These are phyloP conservation scores for Euwallacea fornicatus DNA, from an alignment of 1,140 invertebrate species.

Conservation along the genomic window DNA sequence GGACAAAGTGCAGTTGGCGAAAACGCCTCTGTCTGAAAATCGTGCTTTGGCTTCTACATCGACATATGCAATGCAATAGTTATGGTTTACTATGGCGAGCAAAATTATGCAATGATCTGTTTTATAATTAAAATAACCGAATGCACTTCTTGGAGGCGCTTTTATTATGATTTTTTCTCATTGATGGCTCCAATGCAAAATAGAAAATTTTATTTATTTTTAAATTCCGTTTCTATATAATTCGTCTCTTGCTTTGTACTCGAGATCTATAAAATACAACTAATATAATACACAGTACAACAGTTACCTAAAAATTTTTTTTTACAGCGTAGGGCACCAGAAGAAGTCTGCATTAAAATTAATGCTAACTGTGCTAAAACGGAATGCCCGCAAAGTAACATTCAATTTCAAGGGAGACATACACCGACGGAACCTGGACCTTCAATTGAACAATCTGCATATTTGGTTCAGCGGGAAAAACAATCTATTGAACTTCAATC, in stretches of 20 bases:
- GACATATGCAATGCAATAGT: slow-evolving; percentile 5
- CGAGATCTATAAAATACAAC: background rate
- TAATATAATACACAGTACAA: background rate
- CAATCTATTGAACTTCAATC: background rate
- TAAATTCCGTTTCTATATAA: slow-evolving; percentile 36
- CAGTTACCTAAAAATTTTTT: background rate
- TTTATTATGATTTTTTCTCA: slow-evolving; percentile 12
- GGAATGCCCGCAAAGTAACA: background rate
- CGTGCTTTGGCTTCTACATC: slow-evolving; percentile 21
- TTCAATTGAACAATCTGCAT: background rate
- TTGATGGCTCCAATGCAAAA: slow-evolving; percentile 40
- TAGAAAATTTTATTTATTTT: slow-evolving; percentile 6
- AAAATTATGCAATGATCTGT: background rate
- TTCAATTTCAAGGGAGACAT: background rate
- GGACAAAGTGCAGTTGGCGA: slow-evolving; percentile 2
- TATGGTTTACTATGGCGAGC: slow-evolving; percentile 1
- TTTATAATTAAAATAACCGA: slow-evolving; percentile 13
- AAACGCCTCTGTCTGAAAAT: slow-evolving; percentile 19
- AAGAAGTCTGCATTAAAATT: too few relatives aligned
- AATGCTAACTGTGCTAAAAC: too few relatives aligned
- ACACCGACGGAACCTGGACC: slow-evolving; percentile 1
- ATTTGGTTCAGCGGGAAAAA: background rate
- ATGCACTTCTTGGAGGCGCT: slow-evolving; percentile 11
- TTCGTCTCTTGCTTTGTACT: slow-evolving; percentile 26
- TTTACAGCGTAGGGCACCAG: background rate